phyloP scores from a whole-genome alignment of 2,797 vertebrate genomes.

The Cirrhinus molitorella region DNA sequence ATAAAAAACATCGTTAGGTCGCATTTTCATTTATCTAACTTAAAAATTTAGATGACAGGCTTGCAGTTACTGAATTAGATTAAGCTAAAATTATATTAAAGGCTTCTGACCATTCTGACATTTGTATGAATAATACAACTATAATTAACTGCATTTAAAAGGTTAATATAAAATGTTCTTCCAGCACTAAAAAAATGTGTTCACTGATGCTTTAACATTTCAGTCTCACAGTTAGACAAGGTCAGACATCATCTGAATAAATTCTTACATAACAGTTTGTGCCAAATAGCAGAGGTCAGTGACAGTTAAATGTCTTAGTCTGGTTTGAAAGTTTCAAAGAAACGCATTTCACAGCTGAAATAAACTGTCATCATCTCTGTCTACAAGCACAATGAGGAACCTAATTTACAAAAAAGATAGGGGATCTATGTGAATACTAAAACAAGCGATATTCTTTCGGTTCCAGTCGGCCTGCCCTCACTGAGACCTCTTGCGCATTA shows the following conservation, averaged over 20 bases:
- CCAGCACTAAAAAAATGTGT: neutral
- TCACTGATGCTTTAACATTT: neutral
- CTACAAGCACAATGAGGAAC: neutral
- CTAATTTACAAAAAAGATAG: neutral
- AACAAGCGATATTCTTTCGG: conserved; percentile 23
- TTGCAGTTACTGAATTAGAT: neutral
- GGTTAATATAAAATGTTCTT: conserved; percentile 7
- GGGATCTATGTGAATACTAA: conserved; percentile 15
- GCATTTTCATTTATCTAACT: conserved; percentile 29
- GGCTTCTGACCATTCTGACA: neutral
- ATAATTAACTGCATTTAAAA: conserved; percentile 20
- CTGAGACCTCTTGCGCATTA: neutral
- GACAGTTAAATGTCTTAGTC: conserved; percentile 4
- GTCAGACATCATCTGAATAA: conserved; percentile 17
- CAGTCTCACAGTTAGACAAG: conserved; percentile 1
- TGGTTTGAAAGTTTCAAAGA: conserved; percentile 14
- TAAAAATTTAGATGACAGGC: neutral
- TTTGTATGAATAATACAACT: conserved; percentile 4
- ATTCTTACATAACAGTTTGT: conserved; percentile 26
- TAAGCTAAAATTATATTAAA: neutral
- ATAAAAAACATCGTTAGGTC: conserved; percentile 3
- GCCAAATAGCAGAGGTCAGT: conserved; percentile 9
- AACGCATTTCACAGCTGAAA: conserved; percentile 26
- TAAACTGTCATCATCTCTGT: neutral
- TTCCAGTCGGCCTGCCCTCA: conserved; percentile 1